Base-by-base conservation (phyloP, 1,140 invertebrate genomes). In the Drosophila nebulosa region DNA sequence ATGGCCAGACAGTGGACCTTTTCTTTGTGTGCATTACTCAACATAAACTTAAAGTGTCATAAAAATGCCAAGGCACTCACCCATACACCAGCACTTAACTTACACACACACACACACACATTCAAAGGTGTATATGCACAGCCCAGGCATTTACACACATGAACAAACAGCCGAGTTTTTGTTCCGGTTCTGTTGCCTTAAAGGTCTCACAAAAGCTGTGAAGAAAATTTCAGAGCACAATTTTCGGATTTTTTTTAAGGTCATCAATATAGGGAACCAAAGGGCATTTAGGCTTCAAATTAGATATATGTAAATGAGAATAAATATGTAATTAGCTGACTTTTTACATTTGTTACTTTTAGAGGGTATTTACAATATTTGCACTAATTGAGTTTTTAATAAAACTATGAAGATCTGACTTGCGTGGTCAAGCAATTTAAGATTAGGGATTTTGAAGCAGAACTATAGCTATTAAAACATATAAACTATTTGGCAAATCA, bases 21-120 rank as follows among this genome's bases (percentile, higher is more conserved):
- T 46, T 46, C 6, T 46, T 21, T 64, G 18, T 62, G 30, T 42
- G 67, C 79, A 81, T 80, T 81, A 86, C 78, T 86, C 81, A 69
- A 78, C 64, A 74, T 75, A 56, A 77, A 79, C 74, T 86, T 88
- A 86, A 86, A 86, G 81, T 81, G 78, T 67, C 81, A 88, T 88
- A 78, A 86, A 86, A 86, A 86, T 86, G 83, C 67, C 74, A 81
- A 59, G 61, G 50, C 69, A 72, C 51, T 30, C 69, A 63, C 64
- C 53, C 60, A 35, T 22, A 64, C 65, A 66, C 55, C 62, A 24
- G 55, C 60, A 6, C 32, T 61, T 21, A 39, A 71, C 14, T 14
- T 46, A 55, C 24, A 36, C 64, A 63, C 58, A 61, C 53, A 58
- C 51, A 51, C 36, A 30, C 14, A 39, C 5, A 46, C 27, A 30